A percentile compares a stretch with the other conserved stretches of the same genome.
phyloP scores from a whole-genome alignment of 2,113 vertebrate species.

The Craseonycteris thonglongyai region DNA sequence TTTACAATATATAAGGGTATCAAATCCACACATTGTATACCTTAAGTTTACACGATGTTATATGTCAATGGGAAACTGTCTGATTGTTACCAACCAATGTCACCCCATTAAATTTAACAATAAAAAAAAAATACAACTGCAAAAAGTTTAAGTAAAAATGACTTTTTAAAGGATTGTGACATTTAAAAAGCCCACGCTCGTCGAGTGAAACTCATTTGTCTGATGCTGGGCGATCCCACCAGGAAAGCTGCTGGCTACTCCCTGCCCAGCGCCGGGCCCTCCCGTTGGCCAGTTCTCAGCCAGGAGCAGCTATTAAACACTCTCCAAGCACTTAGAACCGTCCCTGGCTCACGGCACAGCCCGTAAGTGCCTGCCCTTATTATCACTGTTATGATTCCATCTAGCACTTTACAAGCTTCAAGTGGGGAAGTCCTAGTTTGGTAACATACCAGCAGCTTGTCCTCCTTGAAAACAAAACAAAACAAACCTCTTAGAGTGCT shows the following conservation, averaged over 20 bases:
- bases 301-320: not conserved
- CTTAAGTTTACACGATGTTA: not conserved
- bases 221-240: not conserved
- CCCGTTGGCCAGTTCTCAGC: not conserved
- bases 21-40: not conserved
- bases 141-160: not conserved
- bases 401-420: not conserved
- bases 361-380: not conserved
- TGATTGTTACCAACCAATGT: too few relatives aligned
- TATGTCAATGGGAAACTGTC: too few relatives aligned
- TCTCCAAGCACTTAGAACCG: not conserved
- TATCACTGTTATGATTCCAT: too few relatives aligned
- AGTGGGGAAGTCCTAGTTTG: not conserved
- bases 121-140: too few relatives aligned
- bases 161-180: not conserved
- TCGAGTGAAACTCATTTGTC: not conserved
- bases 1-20: not conserved
- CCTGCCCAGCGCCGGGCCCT: not conserved
- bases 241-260: not conserved
- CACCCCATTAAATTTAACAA: too few relatives aligned
- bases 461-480: not conserved
- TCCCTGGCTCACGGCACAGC: not conserved
- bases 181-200: not conserved
- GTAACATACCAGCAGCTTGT: not conserved
- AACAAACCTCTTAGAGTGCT: not conserved